A percentile compares a stretch with the other conserved stretches of the same genome.
phyloP scores from a whole-genome alignment of 2,113 vertebrate species.

The Nannobrachium achirus region DNA sequence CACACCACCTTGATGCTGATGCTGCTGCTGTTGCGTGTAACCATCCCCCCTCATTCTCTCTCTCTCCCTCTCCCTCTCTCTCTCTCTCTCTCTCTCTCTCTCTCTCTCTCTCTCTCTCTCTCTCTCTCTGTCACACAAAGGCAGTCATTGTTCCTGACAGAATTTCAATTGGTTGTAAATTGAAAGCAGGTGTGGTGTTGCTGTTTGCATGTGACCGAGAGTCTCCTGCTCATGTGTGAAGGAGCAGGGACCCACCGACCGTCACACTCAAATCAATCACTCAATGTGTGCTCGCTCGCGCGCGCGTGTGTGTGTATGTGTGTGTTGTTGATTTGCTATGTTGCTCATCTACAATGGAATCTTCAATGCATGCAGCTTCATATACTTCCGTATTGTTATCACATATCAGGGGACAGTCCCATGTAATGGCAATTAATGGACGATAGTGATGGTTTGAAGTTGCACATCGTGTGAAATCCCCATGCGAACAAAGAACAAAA shows the following conservation, averaged over 20 bases:
- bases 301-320: slow-evolving; percentile 8
- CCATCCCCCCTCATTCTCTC: not conserved
- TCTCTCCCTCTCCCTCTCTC: no score
- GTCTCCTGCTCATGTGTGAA: not conserved
- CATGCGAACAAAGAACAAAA: no score
- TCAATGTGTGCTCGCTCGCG: slow-evolving; percentile 23
- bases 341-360: not conserved
- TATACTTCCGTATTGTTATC: not conserved
- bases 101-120: slow-evolving; percentile 25
- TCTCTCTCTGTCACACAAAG: slow-evolving; percentile 63
- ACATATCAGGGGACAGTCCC: no score
- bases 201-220: slow-evolving; percentile 41
- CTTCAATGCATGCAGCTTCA: not conserved
- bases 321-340: not conserved
- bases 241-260: not conserved
- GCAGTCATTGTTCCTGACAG: slow-evolving; percentile 66
- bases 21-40: not conserved
- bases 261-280: slow-evolving; percentile 33
- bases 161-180: slow-evolving; percentile 69
- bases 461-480: slow-evolving; percentile 42
- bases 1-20: not conserved
- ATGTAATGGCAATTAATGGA: slow-evolving; percentile 16
- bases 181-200: slow-evolving; percentile 73
- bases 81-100: slow-evolving; percentile 10
- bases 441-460: slow-evolving; percentile 28